Conservation (phyloP, 2,113 vertebrate genomes). For the Sprattus sprattus region DNA sequence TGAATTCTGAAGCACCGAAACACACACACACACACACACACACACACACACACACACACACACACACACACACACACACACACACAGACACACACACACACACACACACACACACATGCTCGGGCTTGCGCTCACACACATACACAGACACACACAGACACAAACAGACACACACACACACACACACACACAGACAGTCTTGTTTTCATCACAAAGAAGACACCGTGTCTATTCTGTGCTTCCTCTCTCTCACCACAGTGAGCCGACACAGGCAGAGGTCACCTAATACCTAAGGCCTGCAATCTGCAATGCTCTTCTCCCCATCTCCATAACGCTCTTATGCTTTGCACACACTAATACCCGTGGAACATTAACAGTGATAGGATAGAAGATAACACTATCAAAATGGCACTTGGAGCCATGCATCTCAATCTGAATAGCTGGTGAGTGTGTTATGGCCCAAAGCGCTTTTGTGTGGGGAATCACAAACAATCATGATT, state of each 20-base stretch:
- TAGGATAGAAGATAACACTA: constrained; percentile 14
- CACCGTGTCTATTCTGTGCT: not conserved
- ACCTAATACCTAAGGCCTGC: not conserved
- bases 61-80: too few relatives aligned
- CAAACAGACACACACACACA: not conserved
- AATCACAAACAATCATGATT: constrained; percentile 10
- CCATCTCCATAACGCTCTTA: not conserved
- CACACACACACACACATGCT: not conserved
- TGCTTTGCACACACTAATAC: constrained; percentile 4
- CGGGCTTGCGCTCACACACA: too few relatives aligned
- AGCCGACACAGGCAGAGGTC: not conserved
- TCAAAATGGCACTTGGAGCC: constrained; percentile 7
- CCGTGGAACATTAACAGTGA: not conserved
- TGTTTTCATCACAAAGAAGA: not conserved
- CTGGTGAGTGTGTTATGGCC: not conserved
- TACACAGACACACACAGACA: not conserved
- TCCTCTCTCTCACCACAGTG: not conserved
- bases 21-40: not conserved
- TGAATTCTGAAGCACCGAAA: not conserved
- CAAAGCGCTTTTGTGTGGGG: not conserved
- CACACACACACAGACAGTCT: not conserved
- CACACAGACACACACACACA: too few relatives aligned
- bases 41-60: too few relatives aligned
- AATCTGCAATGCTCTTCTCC: constrained; percentile 24
- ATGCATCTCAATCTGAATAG: constrained; percentile 6